A percentile compares a stretch with the other conserved stretches of the same genome.
Conservation (phyloP, 1,140 invertebrate species). For the Ditylenchus dipsaci region DNA sequence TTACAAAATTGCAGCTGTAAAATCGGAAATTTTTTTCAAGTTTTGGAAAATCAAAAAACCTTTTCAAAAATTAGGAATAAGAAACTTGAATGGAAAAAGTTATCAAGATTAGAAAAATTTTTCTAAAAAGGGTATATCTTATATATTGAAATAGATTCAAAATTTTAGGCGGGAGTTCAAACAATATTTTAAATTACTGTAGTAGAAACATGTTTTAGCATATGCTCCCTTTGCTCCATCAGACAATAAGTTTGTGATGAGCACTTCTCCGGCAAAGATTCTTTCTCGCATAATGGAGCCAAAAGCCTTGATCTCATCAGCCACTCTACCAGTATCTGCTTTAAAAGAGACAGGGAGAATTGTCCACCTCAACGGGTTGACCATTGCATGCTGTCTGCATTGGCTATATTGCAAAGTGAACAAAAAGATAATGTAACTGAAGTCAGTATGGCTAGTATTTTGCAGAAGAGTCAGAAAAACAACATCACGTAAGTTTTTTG, state of each 20-base stretch:
- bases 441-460: not conserved
- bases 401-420: constrained; percentile 36
- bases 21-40: too few species aligned
- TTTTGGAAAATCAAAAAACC: too few species aligned
- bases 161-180: too few species aligned
- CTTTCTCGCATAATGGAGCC: constrained; percentile 13
- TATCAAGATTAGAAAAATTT: too few species aligned
- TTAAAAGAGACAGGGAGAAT: not conserved
- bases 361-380: constrained; percentile 5
- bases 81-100: too few species aligned
- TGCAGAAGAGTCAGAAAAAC: constrained; percentile 8
- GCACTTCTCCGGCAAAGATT: constrained; percentile 10
- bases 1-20: too few species aligned
- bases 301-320: constrained; percentile 9
- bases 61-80: too few species aligned
- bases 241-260: constrained; percentile 15
- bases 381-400: constrained; percentile 35
- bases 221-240: constrained; percentile 11
- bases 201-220: not conserved
- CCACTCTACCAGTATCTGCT: not conserved
- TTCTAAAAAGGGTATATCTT: too few species aligned
- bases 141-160: too few species aligned
- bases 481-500: constrained; percentile 13
- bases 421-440: constrained; percentile 2
- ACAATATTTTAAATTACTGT: too few species aligned